Percentiles rank a stretch among this genome's conserved stretches.
phyloP scores from a whole-genome alignment of 2,113 vertebrate species.

The Colaptes auratus region DNA sequence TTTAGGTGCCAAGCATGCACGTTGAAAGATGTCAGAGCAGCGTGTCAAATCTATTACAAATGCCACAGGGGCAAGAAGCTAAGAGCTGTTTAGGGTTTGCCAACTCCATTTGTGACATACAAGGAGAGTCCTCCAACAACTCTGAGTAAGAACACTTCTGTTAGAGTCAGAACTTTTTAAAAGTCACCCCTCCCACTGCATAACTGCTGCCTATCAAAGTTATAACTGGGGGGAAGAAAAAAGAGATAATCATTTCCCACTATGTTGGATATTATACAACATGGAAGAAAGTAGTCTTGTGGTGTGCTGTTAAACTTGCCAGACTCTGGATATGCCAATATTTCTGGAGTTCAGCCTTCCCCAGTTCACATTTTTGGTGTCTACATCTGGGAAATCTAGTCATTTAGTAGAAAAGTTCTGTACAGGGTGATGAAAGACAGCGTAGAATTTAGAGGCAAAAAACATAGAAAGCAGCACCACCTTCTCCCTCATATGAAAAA shows the following conservation, averaged over 20 bases:
- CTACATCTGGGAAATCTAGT: not conserved
- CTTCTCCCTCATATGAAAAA: not conserved
- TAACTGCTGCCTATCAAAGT: not conserved
- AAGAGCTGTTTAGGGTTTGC: not conserved
- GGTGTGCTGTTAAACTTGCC: not conserved
- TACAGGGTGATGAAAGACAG: not conserved
- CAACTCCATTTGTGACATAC: not conserved
- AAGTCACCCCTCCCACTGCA: not conserved
- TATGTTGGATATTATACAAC: not conserved
- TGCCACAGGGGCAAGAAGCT: not conserved
- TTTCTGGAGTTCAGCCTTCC: not conserved
- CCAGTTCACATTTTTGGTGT: not conserved
- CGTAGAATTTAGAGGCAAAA: not conserved
- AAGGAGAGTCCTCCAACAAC: not conserved
- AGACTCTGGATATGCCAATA: not conserved
- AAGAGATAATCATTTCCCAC: not conserved
- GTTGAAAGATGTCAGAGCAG: not conserved
- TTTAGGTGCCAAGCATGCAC: accelerated
- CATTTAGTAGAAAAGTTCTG: not conserved
- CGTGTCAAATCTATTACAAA: not conserved
- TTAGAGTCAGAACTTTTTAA: not conserved
- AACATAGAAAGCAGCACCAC: not conserved
- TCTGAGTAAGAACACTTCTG: not conserved
- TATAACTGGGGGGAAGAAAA: not conserved
- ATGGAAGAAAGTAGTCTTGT: not conserved